phyloP scores from a whole-genome alignment of 2,888 invertebrate species.

The Mallateleia sp. region DNA sequence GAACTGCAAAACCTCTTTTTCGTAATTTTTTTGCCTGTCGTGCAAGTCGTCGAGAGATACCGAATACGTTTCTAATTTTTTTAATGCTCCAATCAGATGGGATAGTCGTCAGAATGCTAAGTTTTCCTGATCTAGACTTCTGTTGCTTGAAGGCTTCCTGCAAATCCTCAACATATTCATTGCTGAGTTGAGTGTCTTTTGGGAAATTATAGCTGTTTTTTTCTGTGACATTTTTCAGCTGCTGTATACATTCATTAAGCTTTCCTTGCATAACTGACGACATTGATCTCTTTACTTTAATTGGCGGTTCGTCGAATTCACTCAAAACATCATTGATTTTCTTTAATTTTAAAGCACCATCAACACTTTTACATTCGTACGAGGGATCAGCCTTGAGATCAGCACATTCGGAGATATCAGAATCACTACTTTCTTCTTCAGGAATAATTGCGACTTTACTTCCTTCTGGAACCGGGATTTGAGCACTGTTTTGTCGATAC shows the following conservation, averaged over 20 bases:
- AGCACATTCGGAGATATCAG: not conserved
- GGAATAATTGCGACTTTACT: not conserved
- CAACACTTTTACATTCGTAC: conserved; percentile 3
- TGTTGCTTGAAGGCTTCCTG: not conserved
- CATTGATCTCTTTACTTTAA: conserved; percentile 2
- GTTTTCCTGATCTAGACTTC: not conserved
- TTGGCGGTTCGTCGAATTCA: not conserved
- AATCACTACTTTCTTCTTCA: not conserved
- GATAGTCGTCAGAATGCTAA: conserved; percentile 19
- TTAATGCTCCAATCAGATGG: conserved; percentile 21
- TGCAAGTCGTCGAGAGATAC: conserved; percentile 13
- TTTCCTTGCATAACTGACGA: not conserved
- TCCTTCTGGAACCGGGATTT: not conserved
- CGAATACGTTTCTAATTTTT: conserved; percentile 4
- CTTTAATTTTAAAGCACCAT: not conserved
- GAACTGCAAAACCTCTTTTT: conserved; percentile 27
- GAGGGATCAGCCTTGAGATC: conserved; percentile 6
- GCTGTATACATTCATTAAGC: not conserved
- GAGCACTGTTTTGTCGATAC: conserved; percentile 3
- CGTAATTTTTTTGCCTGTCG: conserved; percentile 15
- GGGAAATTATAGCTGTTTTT: not conserved
- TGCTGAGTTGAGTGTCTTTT: not conserved
- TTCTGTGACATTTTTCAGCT: conserved; percentile 4
- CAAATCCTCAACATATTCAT: conserved; percentile 5
- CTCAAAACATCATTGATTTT: conserved; percentile 11